These are phyloP conservation scores for Plutella xylostella DNA, from an alignment of 2,888 invertebrate species.

Conservation along the genomic window DNA sequence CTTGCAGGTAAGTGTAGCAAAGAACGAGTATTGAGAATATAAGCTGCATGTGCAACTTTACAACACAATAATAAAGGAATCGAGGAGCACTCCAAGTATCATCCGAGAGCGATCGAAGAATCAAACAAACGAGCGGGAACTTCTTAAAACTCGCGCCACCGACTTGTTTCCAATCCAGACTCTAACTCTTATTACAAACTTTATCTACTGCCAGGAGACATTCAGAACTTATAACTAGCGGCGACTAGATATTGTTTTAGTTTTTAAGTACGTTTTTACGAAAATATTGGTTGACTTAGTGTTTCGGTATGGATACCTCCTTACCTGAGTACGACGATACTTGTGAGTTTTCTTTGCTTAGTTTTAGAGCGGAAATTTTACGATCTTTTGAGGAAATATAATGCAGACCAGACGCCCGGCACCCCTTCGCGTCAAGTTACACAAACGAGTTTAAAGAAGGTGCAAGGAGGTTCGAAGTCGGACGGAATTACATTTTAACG, in stretches of 20 bases:
- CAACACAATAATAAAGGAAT: background rate
- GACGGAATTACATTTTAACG: conserved; percentile 35
- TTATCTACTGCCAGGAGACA: conserved; percentile 10
- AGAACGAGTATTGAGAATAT: too few relatives aligned
- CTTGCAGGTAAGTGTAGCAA: too few relatives aligned
- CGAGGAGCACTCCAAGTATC: background rate
- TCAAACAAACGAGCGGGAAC: conserved; percentile 45
- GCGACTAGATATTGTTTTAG: conserved; percentile 30
- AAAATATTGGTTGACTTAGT: too few relatives aligned
- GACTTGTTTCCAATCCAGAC: conserved; percentile 32
- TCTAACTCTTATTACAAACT: conserved; percentile 58
- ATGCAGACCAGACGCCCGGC: too few relatives aligned
- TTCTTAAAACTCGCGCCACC: conserved; percentile 38
- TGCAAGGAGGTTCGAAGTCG: background rate
- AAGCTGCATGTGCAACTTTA: too few relatives aligned
- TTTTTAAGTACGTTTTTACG: conserved; percentile 8
- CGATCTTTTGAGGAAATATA: too few relatives aligned
- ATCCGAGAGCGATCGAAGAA: conserved; percentile 32
- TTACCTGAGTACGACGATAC: too few relatives aligned
- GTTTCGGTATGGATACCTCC: too few relatives aligned
- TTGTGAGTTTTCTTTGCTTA: too few relatives aligned
- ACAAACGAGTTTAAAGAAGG: too few relatives aligned
- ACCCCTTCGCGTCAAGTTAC: too few relatives aligned
- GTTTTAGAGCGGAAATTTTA: too few relatives aligned
- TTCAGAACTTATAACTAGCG: conserved; percentile 37